These are phyloP conservation scores for Linurgus olivaceus DNA, from an alignment of 2,797 vertebrate genomes.

Conservation along the genomic window DNA sequence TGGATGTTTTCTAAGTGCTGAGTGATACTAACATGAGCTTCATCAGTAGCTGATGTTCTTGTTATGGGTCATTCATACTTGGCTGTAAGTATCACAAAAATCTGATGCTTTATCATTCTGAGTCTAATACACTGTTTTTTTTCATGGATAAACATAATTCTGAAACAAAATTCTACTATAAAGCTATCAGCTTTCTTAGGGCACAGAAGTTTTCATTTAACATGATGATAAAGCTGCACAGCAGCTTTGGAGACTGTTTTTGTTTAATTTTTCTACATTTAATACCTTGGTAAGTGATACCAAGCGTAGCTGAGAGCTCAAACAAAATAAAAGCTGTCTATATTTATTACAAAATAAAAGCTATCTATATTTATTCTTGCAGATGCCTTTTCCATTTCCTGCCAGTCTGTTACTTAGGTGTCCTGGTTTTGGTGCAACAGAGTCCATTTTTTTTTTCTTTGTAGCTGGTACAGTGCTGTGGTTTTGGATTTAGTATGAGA, in stretches of 20 bases:
- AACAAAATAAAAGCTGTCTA: neutral
- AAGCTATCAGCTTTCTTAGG: neutral
- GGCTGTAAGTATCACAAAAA: neutral
- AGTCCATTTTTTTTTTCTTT: neutral
- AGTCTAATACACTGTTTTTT: neutral
- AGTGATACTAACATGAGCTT: neutral
- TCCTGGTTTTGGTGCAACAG: neutral
- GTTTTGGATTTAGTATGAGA: neutral
- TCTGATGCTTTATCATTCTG: neutral
- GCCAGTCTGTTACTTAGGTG: neutral
- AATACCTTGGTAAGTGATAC: neutral
- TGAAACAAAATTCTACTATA: neutral
- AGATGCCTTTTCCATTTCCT: neutral
- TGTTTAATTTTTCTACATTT: neutral
- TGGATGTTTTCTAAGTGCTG: neutral
- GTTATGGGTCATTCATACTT: neutral
- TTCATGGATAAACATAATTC: neutral
- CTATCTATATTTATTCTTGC: neutral
- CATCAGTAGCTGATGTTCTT: neutral
- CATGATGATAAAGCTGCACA: neutral
- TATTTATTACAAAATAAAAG: neutral
- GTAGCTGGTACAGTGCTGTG: neutral
- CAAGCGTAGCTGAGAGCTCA: neutral
- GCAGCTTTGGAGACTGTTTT: neutral
- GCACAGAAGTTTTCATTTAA: neutral